Base-by-base conservation (phyloP, 2,113 vertebrate species). In the Antechinus flavipes region DNA sequence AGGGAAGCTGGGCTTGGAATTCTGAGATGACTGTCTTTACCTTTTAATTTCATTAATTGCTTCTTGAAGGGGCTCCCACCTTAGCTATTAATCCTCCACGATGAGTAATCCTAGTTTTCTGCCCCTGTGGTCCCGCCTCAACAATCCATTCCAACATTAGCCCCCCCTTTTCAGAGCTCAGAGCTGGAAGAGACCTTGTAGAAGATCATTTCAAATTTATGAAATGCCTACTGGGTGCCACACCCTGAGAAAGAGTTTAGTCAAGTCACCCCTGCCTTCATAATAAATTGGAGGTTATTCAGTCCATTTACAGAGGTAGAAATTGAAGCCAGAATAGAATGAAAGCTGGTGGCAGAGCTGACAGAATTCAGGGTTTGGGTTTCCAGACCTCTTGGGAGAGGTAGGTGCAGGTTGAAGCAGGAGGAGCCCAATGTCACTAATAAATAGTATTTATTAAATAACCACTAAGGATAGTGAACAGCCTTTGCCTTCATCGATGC, bases 31-130 rank as follows among this genome's bases (percentile, higher is more conserved):
- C 53, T 90, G 89, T 47, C 76, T 94, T 97, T 97, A 95, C 68
- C 93, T 96, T 95, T 95, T 94, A 56, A 91, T 97, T 97, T 96
- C 96, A 96, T 96, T 95, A 97, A 94, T 94, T 91, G 58, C 92
- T 96, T 42, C 54, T 97, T 93, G 84, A 94, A 96, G 93, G 91
- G 97, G 24, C 61, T 84, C n/a, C 0, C 0, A 7, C 35, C 53
- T 22, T 56, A 96, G 93, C 96, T 95, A 95, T 97, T 96, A 96
- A 53, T 7, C n/a, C 90, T 56, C 56, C 94, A 90, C 93, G n/a
- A 27, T 98, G 97, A 98, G 93, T 97, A 98, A 98, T 98, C 95
- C 94, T 42, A 84, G 35, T 84, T 91, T 96, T 3, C 92, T 96
- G 94, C 96, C 61, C 89, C 93, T 52, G 55, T 50, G 46, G 46